Percentiles rank a stretch among this genome's conserved stretches.
phyloP scores from a whole-genome alignment of 2,113 vertebrate genomes.

The Gobio gobio region DNA sequence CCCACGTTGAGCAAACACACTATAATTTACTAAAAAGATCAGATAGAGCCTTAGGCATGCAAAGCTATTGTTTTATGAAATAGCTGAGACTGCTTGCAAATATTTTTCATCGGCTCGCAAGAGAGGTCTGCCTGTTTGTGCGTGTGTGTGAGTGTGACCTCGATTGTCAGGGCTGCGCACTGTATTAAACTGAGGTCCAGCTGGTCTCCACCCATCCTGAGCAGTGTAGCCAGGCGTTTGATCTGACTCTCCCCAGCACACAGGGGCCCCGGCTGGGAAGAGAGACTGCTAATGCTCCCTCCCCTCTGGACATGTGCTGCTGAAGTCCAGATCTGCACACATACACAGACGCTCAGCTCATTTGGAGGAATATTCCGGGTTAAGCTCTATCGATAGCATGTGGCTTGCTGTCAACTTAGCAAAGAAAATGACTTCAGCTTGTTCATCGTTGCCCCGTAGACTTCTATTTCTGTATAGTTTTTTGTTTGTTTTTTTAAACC shows the following conservation, averaged over 20 bases:
- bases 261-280: constrained; percentile 29
- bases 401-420: constrained; percentile 11
- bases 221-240: constrained; percentile 42
- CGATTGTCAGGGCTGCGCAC: constrained; percentile 26
- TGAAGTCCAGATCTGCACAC: constrained; percentile 28
- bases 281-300: constrained; percentile 32
- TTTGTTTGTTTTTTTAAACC: not conserved
- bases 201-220: constrained; percentile 46
- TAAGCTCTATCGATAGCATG: not conserved
- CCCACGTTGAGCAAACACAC: constrained; percentile 12
- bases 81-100: not conserved
- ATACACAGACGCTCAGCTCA: constrained; percentile 15
- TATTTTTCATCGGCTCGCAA: constrained; percentile 1
- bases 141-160: constrained; percentile 19
- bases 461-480: not conserved
- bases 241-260: constrained; percentile 42
- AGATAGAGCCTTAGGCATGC: not conserved
- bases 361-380: constrained; percentile 16
- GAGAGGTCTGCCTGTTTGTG: constrained; percentile 11
- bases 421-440: not conserved
- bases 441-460: not conserved
- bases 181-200: constrained; percentile 47
- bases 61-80: constrained; percentile 33
- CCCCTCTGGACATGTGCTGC: constrained; percentile 27
- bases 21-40: constrained; percentile 14